Conservation (phyloP, 2,113 vertebrate genomes). For the Crypturellus undulatus region DNA sequence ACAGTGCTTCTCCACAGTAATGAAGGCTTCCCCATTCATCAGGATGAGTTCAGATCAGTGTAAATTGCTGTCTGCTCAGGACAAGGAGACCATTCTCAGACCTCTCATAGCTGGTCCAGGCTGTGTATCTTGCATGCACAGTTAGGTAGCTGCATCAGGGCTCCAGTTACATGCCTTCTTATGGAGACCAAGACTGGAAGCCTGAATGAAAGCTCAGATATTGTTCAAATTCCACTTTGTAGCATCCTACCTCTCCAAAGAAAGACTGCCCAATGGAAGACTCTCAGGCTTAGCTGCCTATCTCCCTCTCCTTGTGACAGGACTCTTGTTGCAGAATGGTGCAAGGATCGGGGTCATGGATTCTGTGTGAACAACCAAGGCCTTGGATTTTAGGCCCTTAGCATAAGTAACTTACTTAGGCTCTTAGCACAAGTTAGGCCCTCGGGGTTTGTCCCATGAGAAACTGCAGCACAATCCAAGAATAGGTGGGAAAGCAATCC, state of each 20-base stretch:
- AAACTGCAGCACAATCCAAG: no score
- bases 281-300: neutral
- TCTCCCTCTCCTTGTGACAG: neutral
- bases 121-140: rapidly evolving
- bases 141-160: neutral
- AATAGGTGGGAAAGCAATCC: no score
- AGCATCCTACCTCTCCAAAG: neutral
- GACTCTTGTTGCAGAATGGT: no score
- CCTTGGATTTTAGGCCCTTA: no score
- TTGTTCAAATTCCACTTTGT: neutral
- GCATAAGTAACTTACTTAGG: no score
- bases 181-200: neutral
- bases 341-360: no score
- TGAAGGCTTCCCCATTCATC: neutral
- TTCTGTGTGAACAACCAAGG: no score
- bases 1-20: neutral
- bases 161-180: neutral
- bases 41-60: neutral
- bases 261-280: neutral
- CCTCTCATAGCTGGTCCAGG: neutral
- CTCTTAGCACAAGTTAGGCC: no score
- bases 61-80: neutral
- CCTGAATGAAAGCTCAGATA: neutral
- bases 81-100: neutral
- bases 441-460: no score